Evolutionary conservation across 2,797 vertebrate species (phyloP).

Genomic region (Dryobates pubescens): DNA sequence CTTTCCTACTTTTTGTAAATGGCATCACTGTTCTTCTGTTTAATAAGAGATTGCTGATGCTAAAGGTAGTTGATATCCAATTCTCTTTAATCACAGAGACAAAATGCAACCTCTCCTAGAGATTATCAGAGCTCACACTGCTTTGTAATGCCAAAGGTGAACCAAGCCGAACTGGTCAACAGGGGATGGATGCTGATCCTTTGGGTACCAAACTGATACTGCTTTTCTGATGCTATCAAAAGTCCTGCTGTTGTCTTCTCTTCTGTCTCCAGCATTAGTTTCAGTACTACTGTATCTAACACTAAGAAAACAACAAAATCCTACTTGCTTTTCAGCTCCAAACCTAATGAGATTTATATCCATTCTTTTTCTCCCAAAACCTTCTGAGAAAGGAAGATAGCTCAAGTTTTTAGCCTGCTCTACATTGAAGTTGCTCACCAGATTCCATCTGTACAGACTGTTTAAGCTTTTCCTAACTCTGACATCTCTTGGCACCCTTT

Average conservation of each 20-base stretch:
- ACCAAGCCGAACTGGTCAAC: background rate
- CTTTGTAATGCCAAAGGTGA: background rate
- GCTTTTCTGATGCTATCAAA: background rate
- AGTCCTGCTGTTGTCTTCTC: background rate
- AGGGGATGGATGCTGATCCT: background rate
- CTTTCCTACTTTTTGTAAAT: background rate
- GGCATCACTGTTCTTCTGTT: background rate
- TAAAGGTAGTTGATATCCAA: background rate
- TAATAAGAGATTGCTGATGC: background rate
- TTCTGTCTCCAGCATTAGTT: background rate
- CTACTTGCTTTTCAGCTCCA: background rate
- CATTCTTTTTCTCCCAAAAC: background rate
- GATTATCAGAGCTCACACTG: background rate
- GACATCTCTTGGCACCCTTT: conserved; percentile 32
- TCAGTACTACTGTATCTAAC: background rate
- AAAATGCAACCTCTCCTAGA: background rate
- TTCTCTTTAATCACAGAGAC: background rate
- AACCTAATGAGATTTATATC: background rate
- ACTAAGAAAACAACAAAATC: background rate
- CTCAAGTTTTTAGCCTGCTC: background rate
- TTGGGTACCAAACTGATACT: background rate
- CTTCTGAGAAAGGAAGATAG: background rate
- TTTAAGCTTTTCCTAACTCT: conserved; percentile 17
- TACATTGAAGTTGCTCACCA: background rate
- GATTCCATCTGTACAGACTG: background rate